A percentile compares a stretch with the other conserved stretches of the same genome.
Evolutionary conservation across 1,140 invertebrate species (phyloP).

Genomic region (Pomacea maculata): DNA sequence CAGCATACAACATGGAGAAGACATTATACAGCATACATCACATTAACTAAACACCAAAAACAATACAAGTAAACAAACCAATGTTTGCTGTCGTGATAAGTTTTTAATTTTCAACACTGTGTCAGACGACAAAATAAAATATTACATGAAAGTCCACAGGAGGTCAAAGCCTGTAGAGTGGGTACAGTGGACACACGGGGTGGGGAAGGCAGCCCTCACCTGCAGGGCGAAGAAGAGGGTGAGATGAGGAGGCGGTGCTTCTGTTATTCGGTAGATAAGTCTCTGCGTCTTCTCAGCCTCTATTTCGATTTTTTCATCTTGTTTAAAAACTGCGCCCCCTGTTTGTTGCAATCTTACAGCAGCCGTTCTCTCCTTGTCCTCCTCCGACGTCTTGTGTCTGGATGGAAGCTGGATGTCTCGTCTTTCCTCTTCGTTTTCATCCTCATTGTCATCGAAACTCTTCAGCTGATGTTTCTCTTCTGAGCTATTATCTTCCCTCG

Average conservation of each 20-base stretch:
- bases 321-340: not conserved
- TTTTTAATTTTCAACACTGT: not conserved
- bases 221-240: constrained; percentile 13
- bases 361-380: not conserved
- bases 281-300: not conserved
- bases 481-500: no score
- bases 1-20: not conserved
- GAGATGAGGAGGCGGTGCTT: constrained; percentile 15
- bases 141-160: not conserved
- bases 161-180: no score
- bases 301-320: not conserved
- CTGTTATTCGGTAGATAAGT: constrained; percentile 13
- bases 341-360: no score
- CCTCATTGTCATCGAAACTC: no score
- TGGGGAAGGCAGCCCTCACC: no score
- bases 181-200: no score
- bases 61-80: not conserved
- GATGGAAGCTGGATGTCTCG: no score
- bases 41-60: not conserved
- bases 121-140: not conserved
- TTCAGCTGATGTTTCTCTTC: no score
- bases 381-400: not conserved
- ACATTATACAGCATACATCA: no score
- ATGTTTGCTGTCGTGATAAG: not conserved
- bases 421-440: no score